Percentiles rank a stretch among this genome's conserved stretches.
Evolutionary conservation across 2,888 invertebrate species (phyloP).

Genomic region (Bugulina stolonifera): DNA sequence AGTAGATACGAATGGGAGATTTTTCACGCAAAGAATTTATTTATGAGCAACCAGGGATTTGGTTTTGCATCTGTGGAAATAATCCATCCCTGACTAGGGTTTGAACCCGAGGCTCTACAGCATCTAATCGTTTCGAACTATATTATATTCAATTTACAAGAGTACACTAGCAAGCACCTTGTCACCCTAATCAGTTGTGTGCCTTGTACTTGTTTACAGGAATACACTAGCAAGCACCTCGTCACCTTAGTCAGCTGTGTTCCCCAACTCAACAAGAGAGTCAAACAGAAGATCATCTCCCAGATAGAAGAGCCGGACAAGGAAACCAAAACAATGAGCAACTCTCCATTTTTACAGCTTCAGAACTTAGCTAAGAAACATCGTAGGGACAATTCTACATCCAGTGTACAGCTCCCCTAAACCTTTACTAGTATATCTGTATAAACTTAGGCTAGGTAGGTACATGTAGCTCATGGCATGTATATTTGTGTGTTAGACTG

Average conservation of each 20-base stretch:
- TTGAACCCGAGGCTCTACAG: no score
- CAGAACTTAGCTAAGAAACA: slow-evolving; percentile 24
- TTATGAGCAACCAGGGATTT: no score
- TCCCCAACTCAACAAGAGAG: slow-evolving; percentile 80
- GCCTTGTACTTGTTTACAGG: slow-evolving; percentile 55
- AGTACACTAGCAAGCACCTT: slow-evolving; percentile 83
- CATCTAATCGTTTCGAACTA: no score
- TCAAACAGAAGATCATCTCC: slow-evolving; percentile 69
- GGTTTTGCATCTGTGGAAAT: no score
- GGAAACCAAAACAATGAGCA: slow-evolving; percentile 31
- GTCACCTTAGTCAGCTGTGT: slow-evolving; percentile 75
- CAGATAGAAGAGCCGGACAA: slow-evolving; percentile 59
- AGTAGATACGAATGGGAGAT: no score
- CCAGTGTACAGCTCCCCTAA: no score
- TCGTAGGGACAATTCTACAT: slow-evolving; percentile 21
- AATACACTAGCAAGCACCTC: slow-evolving; percentile 83
- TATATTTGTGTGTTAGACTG: no score
- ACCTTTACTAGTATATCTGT: no score
- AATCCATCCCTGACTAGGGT: no score
- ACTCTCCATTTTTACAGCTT: slow-evolving; percentile 11
- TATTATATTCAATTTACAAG: slow-evolving; percentile 56
- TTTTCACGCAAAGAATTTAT: no score
- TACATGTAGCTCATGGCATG: no score
- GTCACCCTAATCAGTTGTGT: slow-evolving; percentile 72
- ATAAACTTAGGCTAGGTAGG: no score